Base-by-base conservation (phyloP, 2,797 vertebrate genomes). In the Vespertilio murinus region DNA sequence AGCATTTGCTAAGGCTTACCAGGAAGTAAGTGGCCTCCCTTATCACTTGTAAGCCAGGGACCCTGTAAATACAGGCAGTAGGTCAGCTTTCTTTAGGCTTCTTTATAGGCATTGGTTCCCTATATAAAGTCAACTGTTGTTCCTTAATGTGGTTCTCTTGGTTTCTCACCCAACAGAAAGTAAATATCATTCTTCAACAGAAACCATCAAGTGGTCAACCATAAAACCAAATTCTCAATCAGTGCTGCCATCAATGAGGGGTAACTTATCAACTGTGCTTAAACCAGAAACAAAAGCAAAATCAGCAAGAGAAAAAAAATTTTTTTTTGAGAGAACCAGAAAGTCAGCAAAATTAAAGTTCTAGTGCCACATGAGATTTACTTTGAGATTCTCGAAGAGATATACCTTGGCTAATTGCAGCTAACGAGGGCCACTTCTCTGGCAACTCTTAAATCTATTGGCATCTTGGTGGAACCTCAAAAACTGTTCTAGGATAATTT, bases 301-400 rank as follows among this genome's bases (percentile, higher is more conserved):
- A 49, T 74, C 59, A 88, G 22, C 45, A 42, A 65, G 75, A 89
- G 28, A 49, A 35, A 49, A 61, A 79, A 33, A 14, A 6, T 17
- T 61, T 25, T 6, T 17, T 61, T 25, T 25, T 45, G 12, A 89
- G 75, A 73, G 33, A 77, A 78, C 47, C 47, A 93, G 40, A 38
- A 91, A 88, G 12, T 71, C 45, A 90, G 40, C 74, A 94, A 69
- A 89, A 86, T 67, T 79, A 42, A 88, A 85, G 47, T 54, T 79
- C 54, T 65, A 0, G 79, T 90, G 54, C 74, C 42, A 54, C 18
- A 28, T 82, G 54, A 23, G 13, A 25, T 91, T 85, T 85, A 64
- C 73, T n/a, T 88, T 65, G 61, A 16, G 28, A 67, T 11, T 30
- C 69, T 67, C 81, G 40, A 78, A 80, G 22, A 70, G 38, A 64